Conservation (phyloP, 2,113 vertebrate species). For the Eulacestoma nigropectus region DNA sequence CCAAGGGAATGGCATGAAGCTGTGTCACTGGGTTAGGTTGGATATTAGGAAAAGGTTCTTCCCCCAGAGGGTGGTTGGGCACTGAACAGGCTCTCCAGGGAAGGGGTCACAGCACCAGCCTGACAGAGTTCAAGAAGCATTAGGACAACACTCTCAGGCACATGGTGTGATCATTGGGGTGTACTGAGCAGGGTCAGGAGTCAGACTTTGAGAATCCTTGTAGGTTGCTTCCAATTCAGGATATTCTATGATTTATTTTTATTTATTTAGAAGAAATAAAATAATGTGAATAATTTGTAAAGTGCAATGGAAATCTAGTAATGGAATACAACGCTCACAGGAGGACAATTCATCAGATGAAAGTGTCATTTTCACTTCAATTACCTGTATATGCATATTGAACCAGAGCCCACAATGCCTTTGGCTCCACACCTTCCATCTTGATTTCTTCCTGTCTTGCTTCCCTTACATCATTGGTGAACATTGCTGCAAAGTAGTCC, state of each 20-base stretch:
- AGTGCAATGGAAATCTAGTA: background rate
- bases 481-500: constrained; percentile 99
- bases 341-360: background rate
- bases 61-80: background rate
- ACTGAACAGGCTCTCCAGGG: background rate
- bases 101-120: background rate
- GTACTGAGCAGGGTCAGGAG: background rate
- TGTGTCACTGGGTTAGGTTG: too few species aligned
- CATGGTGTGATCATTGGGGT: background rate
- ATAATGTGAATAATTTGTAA: background rate
- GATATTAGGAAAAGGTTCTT: background rate
- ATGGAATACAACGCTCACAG: background rate
- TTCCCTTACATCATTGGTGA: constrained; percentile 95
- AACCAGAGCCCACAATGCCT: constrained; percentile 94
- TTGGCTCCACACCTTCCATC: constrained; percentile 96
- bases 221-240: background rate
- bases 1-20: background rate
- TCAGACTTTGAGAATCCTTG: background rate
- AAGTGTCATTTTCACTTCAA: background rate
- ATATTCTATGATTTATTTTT: background rate
- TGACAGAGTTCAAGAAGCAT: background rate
- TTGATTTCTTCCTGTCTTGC: constrained; percentile 97
- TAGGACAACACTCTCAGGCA: background rate
- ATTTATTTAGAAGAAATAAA: background rate
- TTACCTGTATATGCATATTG: constrained; percentile 96